Percentiles rank a stretch among this genome's conserved stretches.
Evolutionary conservation across 64 coral and sea anemone genomes (phyloP).

Genomic region (Pocillopora damicornis): DNA sequence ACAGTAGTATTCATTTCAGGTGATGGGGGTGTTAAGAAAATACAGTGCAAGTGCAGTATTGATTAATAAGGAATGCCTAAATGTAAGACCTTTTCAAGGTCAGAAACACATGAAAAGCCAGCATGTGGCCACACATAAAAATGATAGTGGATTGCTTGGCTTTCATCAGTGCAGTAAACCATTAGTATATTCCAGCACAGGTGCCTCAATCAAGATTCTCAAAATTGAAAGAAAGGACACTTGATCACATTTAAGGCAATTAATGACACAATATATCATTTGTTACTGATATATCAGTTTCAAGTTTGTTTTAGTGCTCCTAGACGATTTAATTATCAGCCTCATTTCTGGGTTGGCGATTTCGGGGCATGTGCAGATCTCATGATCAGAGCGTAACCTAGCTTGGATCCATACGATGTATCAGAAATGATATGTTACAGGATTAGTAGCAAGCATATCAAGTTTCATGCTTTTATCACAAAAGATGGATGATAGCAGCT

Average conservation of each 20-base stretch:
- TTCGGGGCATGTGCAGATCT: constrained; percentile 42
- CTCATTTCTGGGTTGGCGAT: constrained; percentile 42
- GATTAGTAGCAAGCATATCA: background rate
- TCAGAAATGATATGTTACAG: constrained; percentile 25
- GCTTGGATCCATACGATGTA: constrained; percentile 33
- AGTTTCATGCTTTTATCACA: constrained; percentile 13
- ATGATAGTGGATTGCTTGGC: no score
- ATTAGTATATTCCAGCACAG: background rate
- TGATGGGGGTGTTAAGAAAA: no score
- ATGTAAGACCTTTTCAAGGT: background rate
- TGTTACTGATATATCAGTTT: constrained; percentile 14
- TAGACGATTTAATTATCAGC: background rate
- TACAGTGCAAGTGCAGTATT: no score
- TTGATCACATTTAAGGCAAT: background rate
- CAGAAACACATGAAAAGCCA: constrained; percentile 1
- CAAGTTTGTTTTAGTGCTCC: background rate
- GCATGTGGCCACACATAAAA: background rate
- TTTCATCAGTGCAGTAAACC: constrained; percentile 1
- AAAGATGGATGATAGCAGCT: background rate
- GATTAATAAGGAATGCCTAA: background rate
- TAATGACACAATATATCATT: background rate
- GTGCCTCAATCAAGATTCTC: background rate
- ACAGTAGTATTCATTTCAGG: no score
- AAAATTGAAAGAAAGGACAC: background rate
- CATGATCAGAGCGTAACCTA: constrained; percentile 26